Evolutionary conservation across 2,888 invertebrate species (phyloP).

Genomic region (Metellina segmentata): DNA sequence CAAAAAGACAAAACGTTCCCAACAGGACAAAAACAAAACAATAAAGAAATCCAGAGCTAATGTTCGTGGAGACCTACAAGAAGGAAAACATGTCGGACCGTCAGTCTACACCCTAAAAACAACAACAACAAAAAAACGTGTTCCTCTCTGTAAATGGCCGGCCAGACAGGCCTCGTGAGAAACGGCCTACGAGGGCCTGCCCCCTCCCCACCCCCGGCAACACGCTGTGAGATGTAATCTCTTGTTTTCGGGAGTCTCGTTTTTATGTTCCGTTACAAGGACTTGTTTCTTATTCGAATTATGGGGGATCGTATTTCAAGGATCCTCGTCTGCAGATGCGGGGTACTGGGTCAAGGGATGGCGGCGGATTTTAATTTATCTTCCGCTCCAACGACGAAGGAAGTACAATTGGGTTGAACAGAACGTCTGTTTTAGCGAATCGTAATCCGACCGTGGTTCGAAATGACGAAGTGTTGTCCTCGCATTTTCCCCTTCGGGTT

Average conservation of each 20-base stretch:
- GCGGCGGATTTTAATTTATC: no score
- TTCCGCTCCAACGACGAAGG: no score
- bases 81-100: neutral
- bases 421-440: no score
- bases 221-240: neutral
- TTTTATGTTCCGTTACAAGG: slow-evolving; percentile 22
- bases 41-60: no score
- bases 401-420: no score
- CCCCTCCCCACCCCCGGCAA: neutral
- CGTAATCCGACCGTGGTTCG: no score
- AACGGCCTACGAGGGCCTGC: neutral
- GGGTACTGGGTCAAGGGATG: slow-evolving; percentile 18
- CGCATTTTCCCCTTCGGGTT: no score
- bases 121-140: neutral
- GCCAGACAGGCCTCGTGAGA: neutral
- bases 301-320: slow-evolving; percentile 9
- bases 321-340: neutral
- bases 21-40: no score
- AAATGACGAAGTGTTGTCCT: no score
- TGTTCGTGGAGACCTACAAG: neutral
- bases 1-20: no score
- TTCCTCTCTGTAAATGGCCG: neutral
- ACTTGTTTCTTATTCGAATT: slow-evolving; percentile 9
- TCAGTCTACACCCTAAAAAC: neutral
- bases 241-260: neutral